A percentile compares a stretch with the other conserved stretches of the same genome.
These are phyloP conservation scores for Heliothis virescens DNA, from an alignment of 1,140 invertebrate species.

Conservation along the genomic window DNA sequence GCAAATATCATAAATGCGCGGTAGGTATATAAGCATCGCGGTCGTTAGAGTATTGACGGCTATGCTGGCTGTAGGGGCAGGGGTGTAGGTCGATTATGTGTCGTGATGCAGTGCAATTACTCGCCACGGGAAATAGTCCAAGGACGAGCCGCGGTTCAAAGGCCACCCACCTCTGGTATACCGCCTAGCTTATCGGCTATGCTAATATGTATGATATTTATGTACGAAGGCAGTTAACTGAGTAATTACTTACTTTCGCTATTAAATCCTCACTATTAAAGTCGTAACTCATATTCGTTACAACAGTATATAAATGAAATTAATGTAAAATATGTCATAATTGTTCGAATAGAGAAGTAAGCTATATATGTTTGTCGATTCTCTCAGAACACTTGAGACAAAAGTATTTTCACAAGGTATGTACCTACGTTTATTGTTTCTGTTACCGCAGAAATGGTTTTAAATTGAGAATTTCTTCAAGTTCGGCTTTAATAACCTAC, in stretches of 20 bases:
- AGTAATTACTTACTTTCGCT: constrained; percentile 30
- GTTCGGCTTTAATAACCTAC: too few relatives aligned
- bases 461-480: too few relatives aligned
- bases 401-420: too few relatives aligned
- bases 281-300: too few relatives aligned
- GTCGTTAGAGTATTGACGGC: constrained; percentile 37
- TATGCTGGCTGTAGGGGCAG: constrained; percentile 50
- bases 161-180: constrained; percentile 56
- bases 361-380: too few relatives aligned
- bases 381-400: too few relatives aligned
- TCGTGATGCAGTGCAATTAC: constrained; percentile 81
- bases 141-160: constrained; percentile 67
- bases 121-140: constrained; percentile 72
- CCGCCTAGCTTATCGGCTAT: constrained; percentile 34
- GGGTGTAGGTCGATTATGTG: constrained; percentile 57
- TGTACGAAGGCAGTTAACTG: constrained; percentile 20
- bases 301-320: too few relatives aligned
- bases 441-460: too few relatives aligned
- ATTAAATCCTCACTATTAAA: background rate
- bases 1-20: background rate
- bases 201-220: constrained; percentile 26
- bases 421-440: too few relatives aligned
- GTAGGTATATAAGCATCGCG: background rate
- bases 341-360: too few relatives aligned
- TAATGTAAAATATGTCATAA: too few relatives aligned